Conservation (phyloP, 2,797 vertebrate species). For the Sebastes diaconus region DNA sequence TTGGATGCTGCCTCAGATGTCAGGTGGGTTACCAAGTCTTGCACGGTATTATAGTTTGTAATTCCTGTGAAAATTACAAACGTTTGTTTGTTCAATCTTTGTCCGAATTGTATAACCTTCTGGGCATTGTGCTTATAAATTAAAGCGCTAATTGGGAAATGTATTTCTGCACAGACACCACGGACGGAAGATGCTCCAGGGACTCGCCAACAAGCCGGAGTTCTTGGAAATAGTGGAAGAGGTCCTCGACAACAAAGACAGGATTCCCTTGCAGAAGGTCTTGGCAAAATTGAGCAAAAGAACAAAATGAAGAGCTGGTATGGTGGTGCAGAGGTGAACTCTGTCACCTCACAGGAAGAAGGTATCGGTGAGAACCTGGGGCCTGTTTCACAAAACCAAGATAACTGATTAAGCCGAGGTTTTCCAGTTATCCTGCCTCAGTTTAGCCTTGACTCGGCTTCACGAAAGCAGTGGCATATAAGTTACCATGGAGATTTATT, state of each 20-base stretch:
- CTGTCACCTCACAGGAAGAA: background rate
- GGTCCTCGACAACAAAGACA: background rate
- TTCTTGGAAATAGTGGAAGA: background rate
- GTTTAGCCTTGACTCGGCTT: no score
- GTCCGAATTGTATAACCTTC: background rate
- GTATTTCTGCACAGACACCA: background rate
- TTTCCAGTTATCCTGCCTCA: no score
- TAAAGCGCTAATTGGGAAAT: background rate
- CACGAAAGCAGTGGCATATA: no score
- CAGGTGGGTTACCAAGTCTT: slow-evolving; percentile 12
- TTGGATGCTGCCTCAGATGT: background rate
- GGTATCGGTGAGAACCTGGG: no score
- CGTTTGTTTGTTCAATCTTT: background rate
- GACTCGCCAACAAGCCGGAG: background rate
- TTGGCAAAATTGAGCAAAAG: background rate
- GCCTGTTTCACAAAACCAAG: no score
- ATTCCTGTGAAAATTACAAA: no score
- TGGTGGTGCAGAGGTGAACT: background rate
- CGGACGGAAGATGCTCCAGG: background rate
- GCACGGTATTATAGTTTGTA: background rate
- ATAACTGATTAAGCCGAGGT: no score
- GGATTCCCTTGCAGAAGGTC: background rate
- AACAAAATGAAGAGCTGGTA: background rate
- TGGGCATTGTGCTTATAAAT: background rate
- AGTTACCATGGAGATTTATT: no score